Evolutionary conservation across 35 echinoderm and acorn worm genomes (phyloP), one percentile per base, ranked within the genome.

Genomic region (Heliocidaris erythrogramma): DNA sequence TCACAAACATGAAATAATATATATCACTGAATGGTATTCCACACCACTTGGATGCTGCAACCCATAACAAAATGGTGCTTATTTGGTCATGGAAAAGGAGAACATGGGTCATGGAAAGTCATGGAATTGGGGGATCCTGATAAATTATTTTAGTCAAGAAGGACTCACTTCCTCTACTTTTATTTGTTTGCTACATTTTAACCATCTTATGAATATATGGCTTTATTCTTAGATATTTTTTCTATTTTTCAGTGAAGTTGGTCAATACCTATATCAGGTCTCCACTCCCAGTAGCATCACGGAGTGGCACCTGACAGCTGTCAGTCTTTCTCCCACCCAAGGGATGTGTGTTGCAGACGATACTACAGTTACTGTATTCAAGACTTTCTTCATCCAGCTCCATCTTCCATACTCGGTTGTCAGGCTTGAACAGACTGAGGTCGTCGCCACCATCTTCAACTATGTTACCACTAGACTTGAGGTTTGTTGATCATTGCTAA

Each of bases 331-430:
- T 27, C 85, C 61, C 9, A 47, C 94, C 10, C 88, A 94, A 47
- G 92, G 95, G 13, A 95, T 97, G 95, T 97, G 96, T 71, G 30
- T 97, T 32, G 93, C 85, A 48, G 85, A 94, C 29, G 86, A 92
- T 1, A 47, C 89, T 10, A 60, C 65, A 9, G 59, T 97, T 32
- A 94, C 11, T 5, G 94, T 97, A 0, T 61, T 60, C 52, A 49
- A 95, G 90, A 18, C 90, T 0, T 92, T 97, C 48, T 97, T 97
- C 49, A 95, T 97, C 16, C 95, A 97, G 48, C 95, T 97, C 18
- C 92, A 97, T 42, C 35, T 97, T 42, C 96, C 96, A 5, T 97
- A 97, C 85, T 95, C 96, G 8, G 96, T 97, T 31, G 85, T 97
- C 61, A 92, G 96, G 31, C 88, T 71, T 29, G 96, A 97, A 69